Evolutionary conservation across 1,140 invertebrate species (phyloP), one percentile per base, ranked within the genome.

Genomic region (Holcopasites calliopsidis): DNA sequence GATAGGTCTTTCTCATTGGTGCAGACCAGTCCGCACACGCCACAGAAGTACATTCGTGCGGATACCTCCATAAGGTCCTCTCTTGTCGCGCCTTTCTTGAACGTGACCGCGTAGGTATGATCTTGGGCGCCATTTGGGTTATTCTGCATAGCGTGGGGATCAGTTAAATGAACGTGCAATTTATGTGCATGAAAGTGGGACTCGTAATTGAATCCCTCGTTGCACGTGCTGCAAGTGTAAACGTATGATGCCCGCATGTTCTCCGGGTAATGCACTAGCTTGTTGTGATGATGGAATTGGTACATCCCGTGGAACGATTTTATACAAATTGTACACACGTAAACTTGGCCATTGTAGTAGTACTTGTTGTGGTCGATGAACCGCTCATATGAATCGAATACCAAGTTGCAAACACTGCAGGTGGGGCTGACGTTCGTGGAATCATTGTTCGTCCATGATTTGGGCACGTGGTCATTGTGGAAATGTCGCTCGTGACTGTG

Each of bases 271-370:
- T 88, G 87, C 3, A 49, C 55, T 49, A 87, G 49, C 55, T 88
- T 85, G 13, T 75, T 84, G 44, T 88, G 87, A 38, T 82, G 77
- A 18, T 82, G 28, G 23, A 85, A 31, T 28, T 79, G 35, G 33
- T 80, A 87, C 66, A 85, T 76, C 2, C 87, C 87, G n/a, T 78
- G 52, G 52, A 88, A 85, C 16, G 58, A 44, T 54, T 83, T 54
- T 0, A n/a, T 23, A 7, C 87, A 88, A n/a, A 33, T 21, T 1
- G 44, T n/a, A 31, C 87, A 88, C 1, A n/a, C 65, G 0, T 79
- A 69, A 0, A 54, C 33, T 0, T 83, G 58, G 5, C 11, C 75
- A 0, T 77, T 35, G 6, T 86, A 76, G 31, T 86, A 88, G 6
- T 81, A 80, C 54, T 80, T 84, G 1, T 52, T 66, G n/a, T 88